phyloP scores from a whole-genome alignment of 2,797 vertebrate genomes.

The Discoglossus pictus region DNA sequence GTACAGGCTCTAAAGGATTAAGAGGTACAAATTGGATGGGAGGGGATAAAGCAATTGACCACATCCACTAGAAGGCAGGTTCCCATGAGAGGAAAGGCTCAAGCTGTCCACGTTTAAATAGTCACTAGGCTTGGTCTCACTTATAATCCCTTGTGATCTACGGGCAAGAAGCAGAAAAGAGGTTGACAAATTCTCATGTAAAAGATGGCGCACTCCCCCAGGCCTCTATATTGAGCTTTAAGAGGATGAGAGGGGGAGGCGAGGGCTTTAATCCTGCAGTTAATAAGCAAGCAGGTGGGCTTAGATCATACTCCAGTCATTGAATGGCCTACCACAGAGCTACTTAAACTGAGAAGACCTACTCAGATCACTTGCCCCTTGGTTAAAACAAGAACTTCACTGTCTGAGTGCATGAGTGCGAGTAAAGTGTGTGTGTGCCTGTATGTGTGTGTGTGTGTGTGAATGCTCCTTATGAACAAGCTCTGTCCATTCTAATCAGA shows the following conservation, averaged over 20 bases:
- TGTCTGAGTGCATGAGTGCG: conserved; percentile 23
- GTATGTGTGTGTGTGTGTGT: conserved; percentile 21
- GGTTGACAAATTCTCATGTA: conserved; percentile 58
- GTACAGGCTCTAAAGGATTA: conserved; percentile 69
- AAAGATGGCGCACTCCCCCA: conserved; percentile 59
- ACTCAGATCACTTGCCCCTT: conserved; percentile 44
- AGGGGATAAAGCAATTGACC: conserved; percentile 64
- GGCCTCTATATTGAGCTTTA: conserved; percentile 67
- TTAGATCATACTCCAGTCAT: conserved; percentile 59
- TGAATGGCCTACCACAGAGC: conserved; percentile 62
- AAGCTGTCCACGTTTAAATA: conserved; percentile 57
- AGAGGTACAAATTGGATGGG: conserved; percentile 72
- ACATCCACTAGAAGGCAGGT: conserved; percentile 61
- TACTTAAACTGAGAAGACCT: conserved; percentile 38
- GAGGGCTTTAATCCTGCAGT: conserved; percentile 57
- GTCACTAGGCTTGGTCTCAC: conserved; percentile 54
- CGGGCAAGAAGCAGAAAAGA: conserved; percentile 59
- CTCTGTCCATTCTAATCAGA: conserved; percentile 77
- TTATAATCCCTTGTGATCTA: conserved; percentile 66
- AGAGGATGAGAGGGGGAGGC: conserved; percentile 57
- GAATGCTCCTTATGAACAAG: conserved; percentile 63
- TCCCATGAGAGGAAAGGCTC: conserved; percentile 68
- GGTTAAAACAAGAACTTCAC: conserved; percentile 15
- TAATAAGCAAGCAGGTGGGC: conserved; percentile 70
- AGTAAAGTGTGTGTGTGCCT: neutral